Conservation (phyloP, 2,888 invertebrate species). For the Tenthredo notha region DNA sequence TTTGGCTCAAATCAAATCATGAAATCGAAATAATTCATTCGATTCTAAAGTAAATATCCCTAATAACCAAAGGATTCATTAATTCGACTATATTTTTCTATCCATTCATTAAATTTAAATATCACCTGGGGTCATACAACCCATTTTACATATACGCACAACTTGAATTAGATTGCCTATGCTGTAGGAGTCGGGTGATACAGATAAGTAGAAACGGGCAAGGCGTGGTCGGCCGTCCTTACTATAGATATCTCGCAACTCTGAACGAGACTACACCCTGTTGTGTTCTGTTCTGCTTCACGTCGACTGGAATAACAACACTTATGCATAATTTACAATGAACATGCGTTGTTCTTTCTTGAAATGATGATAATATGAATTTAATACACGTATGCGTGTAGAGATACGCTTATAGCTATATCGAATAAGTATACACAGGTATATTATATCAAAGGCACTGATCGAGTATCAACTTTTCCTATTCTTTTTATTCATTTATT, state of each 20-base stretch:
- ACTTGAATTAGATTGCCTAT: neutral
- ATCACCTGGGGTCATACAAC: neutral
- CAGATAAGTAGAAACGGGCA: conserved; percentile 7
- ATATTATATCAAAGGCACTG: neutral
- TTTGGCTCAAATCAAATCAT: neutral
- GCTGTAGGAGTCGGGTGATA: neutral
- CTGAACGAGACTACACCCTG: neutral
- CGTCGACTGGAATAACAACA: neutral
- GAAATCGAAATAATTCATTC: neutral
- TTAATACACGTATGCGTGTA: neutral
- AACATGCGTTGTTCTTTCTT: neutral
- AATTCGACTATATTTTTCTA: neutral
- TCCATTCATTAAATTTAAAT: neutral
- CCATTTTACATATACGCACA: neutral
- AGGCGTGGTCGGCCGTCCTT: conserved; percentile 23
- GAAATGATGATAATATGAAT: neutral
- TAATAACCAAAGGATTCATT: neutral
- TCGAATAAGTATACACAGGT: too few relatives aligned
- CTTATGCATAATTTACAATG: neutral
- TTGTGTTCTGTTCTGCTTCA: neutral
- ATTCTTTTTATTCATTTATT: neutral
- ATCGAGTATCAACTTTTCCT: neutral
- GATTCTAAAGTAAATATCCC: neutral
- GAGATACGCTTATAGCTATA: neutral
- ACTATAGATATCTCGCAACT: neutral